Percentiles rank a stretch among this genome's conserved stretches.
phyloP scores from a whole-genome alignment of 1,140 invertebrate species.

The Caerostris darwini region DNA sequence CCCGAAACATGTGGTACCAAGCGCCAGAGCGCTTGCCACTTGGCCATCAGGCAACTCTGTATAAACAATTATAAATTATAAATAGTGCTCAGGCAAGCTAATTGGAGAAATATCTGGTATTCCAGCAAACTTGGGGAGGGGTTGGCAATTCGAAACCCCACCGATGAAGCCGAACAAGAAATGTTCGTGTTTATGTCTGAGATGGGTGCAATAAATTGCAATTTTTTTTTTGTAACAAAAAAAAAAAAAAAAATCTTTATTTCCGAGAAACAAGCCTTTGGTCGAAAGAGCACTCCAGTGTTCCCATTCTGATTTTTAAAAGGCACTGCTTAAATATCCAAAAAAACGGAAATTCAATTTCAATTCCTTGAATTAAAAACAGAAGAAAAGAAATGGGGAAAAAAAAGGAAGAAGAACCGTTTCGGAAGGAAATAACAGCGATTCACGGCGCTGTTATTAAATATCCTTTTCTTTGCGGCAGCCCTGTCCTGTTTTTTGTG shows the following conservation, averaged over 20 bases:
- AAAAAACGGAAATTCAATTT: slow-evolving; percentile 45
- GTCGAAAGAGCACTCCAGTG: not conserved
- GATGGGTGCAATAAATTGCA: not conserved
- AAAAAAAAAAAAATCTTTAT: not conserved
- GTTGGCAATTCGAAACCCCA: no score
- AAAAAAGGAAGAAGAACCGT: not conserved
- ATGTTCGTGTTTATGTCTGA: no score
- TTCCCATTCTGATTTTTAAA: not conserved
- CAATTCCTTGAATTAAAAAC: slow-evolving; percentile 32
- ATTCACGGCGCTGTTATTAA: slow-evolving; percentile 43
- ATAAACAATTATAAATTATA: no score
- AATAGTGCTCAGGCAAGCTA: no score
- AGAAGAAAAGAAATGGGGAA: not conserved
- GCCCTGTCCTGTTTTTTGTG: slow-evolving; percentile 45
- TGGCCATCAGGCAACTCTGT: no score
- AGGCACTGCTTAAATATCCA: not conserved
- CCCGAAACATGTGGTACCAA: no score
- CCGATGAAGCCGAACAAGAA: no score
- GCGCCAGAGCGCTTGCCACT: no score
- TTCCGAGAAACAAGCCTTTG: not conserved
- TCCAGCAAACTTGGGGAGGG: no score
- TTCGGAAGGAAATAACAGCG: slow-evolving; percentile 40
- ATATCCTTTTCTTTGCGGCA: slow-evolving; percentile 34
- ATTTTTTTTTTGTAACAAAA: not conserved
- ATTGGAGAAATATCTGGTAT: no score